Base-by-base conservation (phyloP, 1,140 invertebrate species). In the Mercenaria mercenaria region DNA sequence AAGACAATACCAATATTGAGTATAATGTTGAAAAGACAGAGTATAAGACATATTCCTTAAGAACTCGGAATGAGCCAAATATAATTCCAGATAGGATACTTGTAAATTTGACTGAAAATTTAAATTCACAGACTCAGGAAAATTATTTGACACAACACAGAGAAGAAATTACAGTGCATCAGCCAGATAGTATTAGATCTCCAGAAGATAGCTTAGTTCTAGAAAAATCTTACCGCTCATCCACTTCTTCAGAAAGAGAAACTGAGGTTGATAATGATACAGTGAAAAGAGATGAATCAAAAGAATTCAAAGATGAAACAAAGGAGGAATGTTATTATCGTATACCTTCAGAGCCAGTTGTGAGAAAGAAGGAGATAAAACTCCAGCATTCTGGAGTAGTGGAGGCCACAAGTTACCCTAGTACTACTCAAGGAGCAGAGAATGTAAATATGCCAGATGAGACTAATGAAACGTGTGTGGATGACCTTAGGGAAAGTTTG, bases 1-100 rank as follows among this genome's bases (percentile, higher is more conserved):
- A 93, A 86, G 91, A 93, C 59, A 91, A 93, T 76, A 93, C 93
- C 18, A 93, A 93, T 72, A 91, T 94, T 59, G 56, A 90, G 29
- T 94, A 94, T 64, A 94, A 94, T 92, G 92, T 94, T 56, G 93
- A 93, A 41, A 93, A 91, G 34, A 93, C 93, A 41, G 93, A 94
- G 72, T 93, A 93, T 83, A 94, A 91, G 81, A 93, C 93, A n/a
- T 93, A 92, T 85, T 59, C 91, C 2, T 61, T 94, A 23, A 72
- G 90, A 61, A 91, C 85, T 82, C 79, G 72, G 39, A 88, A 50
- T 67, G 52, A 84, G 39, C 81, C 37, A 29, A 61, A 72, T 34
- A 87, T 39, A 4, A 87, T 94, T 59, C 94, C 94, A 29, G 92
- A 94, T 76, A 93, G 85, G 50, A 93, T 94, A 47, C 91, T 93